Evolutionary conservation across 2,797 vertebrate genomes (phyloP), one percentile per base, ranked within the genome.

Genomic region (Muscicapa comitata): DNA sequence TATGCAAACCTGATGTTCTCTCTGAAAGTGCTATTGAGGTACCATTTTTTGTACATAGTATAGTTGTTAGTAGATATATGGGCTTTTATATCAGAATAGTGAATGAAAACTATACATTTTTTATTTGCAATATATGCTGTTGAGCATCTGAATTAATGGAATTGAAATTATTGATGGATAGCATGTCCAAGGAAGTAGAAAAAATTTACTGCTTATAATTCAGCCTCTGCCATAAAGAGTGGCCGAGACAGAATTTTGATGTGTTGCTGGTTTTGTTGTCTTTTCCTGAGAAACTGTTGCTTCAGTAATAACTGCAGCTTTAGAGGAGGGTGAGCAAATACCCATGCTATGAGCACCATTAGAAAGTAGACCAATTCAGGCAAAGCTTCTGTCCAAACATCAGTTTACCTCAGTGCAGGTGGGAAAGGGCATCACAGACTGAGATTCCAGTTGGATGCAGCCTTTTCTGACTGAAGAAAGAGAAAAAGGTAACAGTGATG

Each of bases 51-150:
- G 28, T 55, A 68, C 8, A 4, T 21, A 13, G 15, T 53, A n/a
- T 24, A 43, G n/a, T 51, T 45, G 4, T 33, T 59, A 66, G 40
- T 7, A 78, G 76, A 81, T 10, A 42, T 54, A 70, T 9, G n/a
- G n/a, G 19, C 0, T 62, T 94, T 95, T 73, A 63, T 59, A 76
- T 72, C 37, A 79, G 51, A 88, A 86, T 79, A 92, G 92, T 24
- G 28, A 92, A 51, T 25, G 47, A 75, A 83, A 88, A 61, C 6
- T 37, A 78, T 47, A 38, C 13, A 45, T 31, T 77, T 37, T 35
- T 92, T 63, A 62, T 66, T 86, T 90, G 31, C 48, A 72, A 84
- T 68, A 66, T 7, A 78, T 29, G 21, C 14, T 58, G 40, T 10
- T 37, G 42, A 71, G 17, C 38, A 65, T 54, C 29, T 87, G 71